These are phyloP conservation scores for Leucopsar rothschildi DNA, from an alignment of 2,113 vertebrate genomes.

Conservation along the genomic window DNA sequence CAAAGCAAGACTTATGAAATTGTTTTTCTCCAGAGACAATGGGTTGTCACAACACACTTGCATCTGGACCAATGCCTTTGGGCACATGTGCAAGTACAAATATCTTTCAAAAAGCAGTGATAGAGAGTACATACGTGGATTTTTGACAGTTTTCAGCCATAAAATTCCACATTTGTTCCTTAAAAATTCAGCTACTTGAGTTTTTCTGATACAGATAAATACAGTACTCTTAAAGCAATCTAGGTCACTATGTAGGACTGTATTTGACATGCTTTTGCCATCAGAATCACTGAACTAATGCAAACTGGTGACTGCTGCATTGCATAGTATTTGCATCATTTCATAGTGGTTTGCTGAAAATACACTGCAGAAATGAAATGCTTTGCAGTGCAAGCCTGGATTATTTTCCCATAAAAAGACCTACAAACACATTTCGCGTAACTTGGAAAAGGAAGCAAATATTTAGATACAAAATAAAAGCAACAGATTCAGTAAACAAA, in stretches of 20 bases:
- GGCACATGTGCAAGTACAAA: background rate
- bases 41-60: background rate
- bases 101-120: background rate
- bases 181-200: background rate
- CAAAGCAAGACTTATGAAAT: conserved; percentile 2
- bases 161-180: background rate
- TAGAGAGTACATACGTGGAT: accelerated
- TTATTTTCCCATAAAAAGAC: background rate
- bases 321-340: background rate
- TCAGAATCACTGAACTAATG: background rate
- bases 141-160: background rate
- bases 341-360: background rate
- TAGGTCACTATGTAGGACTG: background rate
- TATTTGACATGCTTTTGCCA: background rate
- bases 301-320: background rate
- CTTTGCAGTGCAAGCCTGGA: background rate
- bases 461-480: background rate
- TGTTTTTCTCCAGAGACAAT: conserved; percentile 12
- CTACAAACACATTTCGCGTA: background rate
- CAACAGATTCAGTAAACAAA: background rate
- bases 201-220: background rate
- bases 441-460: background rate
- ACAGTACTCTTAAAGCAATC: background rate
- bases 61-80: background rate
- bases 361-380: background rate